Evolutionary conservation across 2,888 invertebrate genomes (phyloP).

Genomic region (Drosophila pseudotakahashii): DNA sequence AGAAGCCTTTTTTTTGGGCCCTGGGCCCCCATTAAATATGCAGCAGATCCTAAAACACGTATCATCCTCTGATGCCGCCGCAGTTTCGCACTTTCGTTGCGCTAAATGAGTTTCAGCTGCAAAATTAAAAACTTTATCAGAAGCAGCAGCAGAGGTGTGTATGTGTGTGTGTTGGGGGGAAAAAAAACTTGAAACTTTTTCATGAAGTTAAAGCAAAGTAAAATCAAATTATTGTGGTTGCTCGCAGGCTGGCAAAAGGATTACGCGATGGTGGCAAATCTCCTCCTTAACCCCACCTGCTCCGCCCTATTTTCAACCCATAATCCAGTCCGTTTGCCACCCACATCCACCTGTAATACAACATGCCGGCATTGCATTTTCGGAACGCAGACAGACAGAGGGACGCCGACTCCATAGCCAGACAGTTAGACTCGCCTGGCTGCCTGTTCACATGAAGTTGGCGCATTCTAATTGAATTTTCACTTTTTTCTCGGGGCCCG

Average conservation of each 20-base stretch:
- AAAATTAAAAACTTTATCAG: slow-evolving; percentile 77
- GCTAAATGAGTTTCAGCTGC: slow-evolving; percentile 76
- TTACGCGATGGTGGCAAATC: slow-evolving; percentile 52
- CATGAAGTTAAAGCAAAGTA: slow-evolving; percentile 80
- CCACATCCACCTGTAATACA: slow-evolving; percentile 52
- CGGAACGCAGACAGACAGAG: slow-evolving; percentile 35
- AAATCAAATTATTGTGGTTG: slow-evolving; percentile 79
- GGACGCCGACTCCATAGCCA: slow-evolving; percentile 36
- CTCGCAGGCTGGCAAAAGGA: slow-evolving; percentile 68
- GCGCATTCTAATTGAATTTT: slow-evolving; percentile 78
- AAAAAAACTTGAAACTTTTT: slow-evolving; percentile 76
- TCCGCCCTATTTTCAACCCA: slow-evolving; percentile 12
- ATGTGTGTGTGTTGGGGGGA: slow-evolving; percentile 30
- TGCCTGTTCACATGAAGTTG: slow-evolving; percentile 69
- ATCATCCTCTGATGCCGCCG: slow-evolving; percentile 51
- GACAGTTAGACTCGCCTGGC: slow-evolving; percentile 66
- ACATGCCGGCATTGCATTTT: slow-evolving; percentile 68
- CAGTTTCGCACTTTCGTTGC: slow-evolving; percentile 64
- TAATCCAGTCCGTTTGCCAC: slow-evolving; percentile 7
- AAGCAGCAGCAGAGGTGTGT: slow-evolving; percentile 25
- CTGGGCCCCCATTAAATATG: slow-evolving; percentile 61
- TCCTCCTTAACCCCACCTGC: not conserved
- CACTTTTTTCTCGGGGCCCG: slow-evolving; percentile 57
- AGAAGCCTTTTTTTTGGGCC: slow-evolving; percentile 8
- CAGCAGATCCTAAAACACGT: slow-evolving; percentile 62